Percentiles rank a stretch among this genome's conserved stretches.
Evolutionary conservation across 2,113 vertebrate genomes (phyloP).

Genomic region (Edolisoma coerulescens): DNA sequence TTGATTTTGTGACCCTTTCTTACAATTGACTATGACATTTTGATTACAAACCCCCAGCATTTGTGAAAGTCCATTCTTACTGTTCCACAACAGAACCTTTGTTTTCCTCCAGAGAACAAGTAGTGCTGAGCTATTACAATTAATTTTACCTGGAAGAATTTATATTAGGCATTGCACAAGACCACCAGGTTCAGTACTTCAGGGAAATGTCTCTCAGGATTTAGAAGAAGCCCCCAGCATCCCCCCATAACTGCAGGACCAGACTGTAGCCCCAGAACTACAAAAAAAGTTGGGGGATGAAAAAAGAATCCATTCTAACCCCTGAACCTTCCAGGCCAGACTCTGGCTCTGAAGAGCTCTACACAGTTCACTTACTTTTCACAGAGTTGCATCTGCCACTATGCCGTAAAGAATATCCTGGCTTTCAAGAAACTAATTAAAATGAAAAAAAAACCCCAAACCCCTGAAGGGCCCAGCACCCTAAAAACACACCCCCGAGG

Average conservation of each 20-base stretch:
- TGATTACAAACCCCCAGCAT: background rate
- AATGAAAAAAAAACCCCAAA: background rate
- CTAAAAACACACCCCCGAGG: background rate
- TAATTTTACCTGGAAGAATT: background rate
- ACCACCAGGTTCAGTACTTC: background rate
- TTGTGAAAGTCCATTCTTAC: background rate
- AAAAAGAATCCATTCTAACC: background rate
- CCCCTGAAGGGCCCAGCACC: background rate
- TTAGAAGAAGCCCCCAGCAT: background rate
- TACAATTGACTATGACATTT: background rate
- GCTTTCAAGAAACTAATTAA: background rate
- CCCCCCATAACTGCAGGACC: background rate
- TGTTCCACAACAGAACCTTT: background rate
- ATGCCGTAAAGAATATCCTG: background rate
- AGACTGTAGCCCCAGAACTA: background rate
- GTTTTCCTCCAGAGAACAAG: background rate
- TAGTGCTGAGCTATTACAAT: background rate
- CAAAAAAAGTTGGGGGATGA: background rate
- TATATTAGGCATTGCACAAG: background rate
- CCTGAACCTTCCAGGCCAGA: background rate
- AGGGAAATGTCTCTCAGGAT: background rate
- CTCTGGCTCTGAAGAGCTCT: background rate
- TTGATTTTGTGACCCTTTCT: background rate
- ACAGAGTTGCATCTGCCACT: background rate
- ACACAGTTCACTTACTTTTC: background rate